Base-by-base conservation (phyloP, 2,113 vertebrate genomes). In the Mastomys coucha region DNA sequence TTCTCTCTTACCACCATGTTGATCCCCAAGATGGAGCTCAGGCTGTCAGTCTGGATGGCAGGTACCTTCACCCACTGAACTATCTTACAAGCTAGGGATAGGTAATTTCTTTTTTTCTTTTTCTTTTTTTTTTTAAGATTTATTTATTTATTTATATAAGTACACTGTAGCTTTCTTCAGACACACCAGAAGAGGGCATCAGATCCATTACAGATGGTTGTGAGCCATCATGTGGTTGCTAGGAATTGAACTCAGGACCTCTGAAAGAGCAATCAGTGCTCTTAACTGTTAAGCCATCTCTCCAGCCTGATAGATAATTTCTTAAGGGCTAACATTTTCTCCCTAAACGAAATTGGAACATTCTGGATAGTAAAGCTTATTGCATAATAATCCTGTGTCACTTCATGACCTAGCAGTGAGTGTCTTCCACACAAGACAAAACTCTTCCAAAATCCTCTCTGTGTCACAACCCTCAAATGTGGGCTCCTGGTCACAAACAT, bases 381-480 rank as follows among this genome's bases (percentile, higher is more conserved):
- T 39, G 24, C 39, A 60, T 39, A 20, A 81, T 42, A 75, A 67
- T 36, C 24, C 65, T 58, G 0, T 81, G 3, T 69, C 60, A 26
- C 7, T 77, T 9, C 26, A 28, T 39, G 22, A 7, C 33, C 13
- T 53, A 49, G 80, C 51, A 16, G 17, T 0, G 0, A 19, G 22
- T 9, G 1, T 82, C 51, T 89, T 89, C n/a, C n/a, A 86, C n/a
- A 45, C 26, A 49, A 17, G 24, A 33, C 36, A 85, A 69, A 93
- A 65, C 39, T 77, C 33, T 2, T 33, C 14, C 4, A 45, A 60
- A 89, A 36, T 60, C 36, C 33, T 14, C 12, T 45, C 45, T 3
- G 5, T 51, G n/a, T n/a, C 33, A 3, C 20, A 11, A 42, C n/a
- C 77, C 49, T 75, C 20, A 6, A 20, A 58, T 31, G 7, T 11